Base-by-base conservation (phyloP, 1,140 invertebrate genomes). In the Mesaphorura yosii region DNA sequence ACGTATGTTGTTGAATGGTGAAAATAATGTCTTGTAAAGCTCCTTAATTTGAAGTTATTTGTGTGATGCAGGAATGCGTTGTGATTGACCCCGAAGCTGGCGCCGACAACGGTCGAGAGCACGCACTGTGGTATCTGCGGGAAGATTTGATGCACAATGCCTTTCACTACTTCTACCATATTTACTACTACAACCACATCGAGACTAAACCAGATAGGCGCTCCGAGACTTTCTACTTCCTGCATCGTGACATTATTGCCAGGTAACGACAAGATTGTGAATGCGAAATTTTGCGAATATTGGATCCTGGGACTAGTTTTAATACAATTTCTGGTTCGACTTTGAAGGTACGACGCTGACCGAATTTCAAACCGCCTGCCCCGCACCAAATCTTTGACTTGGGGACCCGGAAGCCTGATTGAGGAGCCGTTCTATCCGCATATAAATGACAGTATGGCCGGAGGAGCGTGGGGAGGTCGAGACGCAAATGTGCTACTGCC, bases 321-420 rank as follows among this genome's bases (percentile, higher is more conserved):
- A 34, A 34, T 10, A 34, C 31, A 34, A 34, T 34, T 34, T 34
- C 31, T 34, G 10, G 31, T 10, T 10, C n/a, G 10, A 10, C n/a
- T 34, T 34, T 10, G n/a, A 10, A 34, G 31, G n/a, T 34, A 34
- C 34, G 4, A 50, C 26, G 51, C 26, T 39, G 48, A 50, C n/a
- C 20, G 48, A 5, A 12, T 50, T 7, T 40, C 37, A 3, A 50
- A 50, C 28, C 57, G 59, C 29, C 42, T 68, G n/a, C 12, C 19
- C 7, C 6, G n/a, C 20, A 38, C 28, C 5, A 38, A 25, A 23
- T 22, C 48, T 23, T 39, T 50, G 3, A 12, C 7, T 15, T 4
- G 29, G n/a, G n/a, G 25, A 4, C 28, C 20, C 4, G 25, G 26
- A 29, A 25, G n/a, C 17, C 2, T 39, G 3, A 28, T 40, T 50